Base-by-base conservation (phyloP, 2,888 invertebrate genomes). In the Diachrysia chrysitis region DNA sequence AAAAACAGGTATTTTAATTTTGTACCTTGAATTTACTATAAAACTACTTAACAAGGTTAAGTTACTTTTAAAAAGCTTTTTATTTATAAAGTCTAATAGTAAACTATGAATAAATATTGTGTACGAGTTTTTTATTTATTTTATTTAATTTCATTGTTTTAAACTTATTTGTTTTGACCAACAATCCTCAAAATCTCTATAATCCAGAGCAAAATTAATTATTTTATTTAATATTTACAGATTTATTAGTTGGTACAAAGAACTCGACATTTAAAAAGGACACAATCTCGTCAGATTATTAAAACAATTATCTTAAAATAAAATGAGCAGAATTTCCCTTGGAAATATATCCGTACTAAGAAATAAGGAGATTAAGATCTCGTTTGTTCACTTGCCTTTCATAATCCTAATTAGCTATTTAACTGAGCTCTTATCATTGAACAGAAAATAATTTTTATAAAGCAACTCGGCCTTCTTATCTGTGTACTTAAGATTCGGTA, bases 341-440 rank as follows among this genome's bases (percentile, higher is more conserved):
- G 63, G 67, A 71, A 78, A 70, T 76, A 73, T 74, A 74, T 82
- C 80, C 37, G 63, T 17, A 16, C 60, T 71, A 69, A 77, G 81
- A 76, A 82, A 79, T 80, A 80, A 72, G 71, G 67, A 88, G 90
- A 91, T 90, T 87, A 87, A 63, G 78, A 90, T 89, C 88, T 83
- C 81, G 78, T 87, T 89, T 89, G 90, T 90, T 89, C 85, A 84
- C 79, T 87, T 83, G 81, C 84, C 79, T 83, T 84, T 83, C 82
- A 81, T 87, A 87, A 88, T 89, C 86, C 89, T 89, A 88, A 90
- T 90, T 90, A 89, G 83, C 85, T 61, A 70, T 83, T 80, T 81
- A 78, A 82, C 81, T 75, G 65, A 80, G 73, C 74, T 73, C 72
- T 74, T 77, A 79, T 80, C 81, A 69, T 61, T 73, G 81, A 78